Evolutionary conservation across 2,888 invertebrate species (phyloP).

Genomic region (Netelia virgata): DNA sequence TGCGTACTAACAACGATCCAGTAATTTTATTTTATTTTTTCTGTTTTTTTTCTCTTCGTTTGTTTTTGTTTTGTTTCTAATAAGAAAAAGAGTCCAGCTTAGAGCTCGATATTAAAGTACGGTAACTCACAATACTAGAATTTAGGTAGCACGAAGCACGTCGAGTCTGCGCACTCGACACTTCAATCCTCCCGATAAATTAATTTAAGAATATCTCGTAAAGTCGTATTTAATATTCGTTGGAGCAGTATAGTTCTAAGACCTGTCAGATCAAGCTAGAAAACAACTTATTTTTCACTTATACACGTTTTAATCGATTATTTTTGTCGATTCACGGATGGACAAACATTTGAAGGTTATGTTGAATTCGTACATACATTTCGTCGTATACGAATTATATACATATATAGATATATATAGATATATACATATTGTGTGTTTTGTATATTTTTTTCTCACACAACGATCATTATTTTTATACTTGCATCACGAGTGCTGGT

Average conservation of each 20-base stretch:
- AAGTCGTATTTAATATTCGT: background rate
- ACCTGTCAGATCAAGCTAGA: background rate
- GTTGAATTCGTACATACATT: no score
- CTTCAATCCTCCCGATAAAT: slow-evolving; percentile 35
- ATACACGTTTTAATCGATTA: no score
- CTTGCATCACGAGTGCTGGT: no score
- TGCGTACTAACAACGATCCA: background rate
- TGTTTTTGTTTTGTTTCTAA: background rate
- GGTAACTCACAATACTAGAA: slow-evolving; percentile 55
- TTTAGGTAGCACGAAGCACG: slow-evolving; percentile 42
- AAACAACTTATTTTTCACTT: no score
- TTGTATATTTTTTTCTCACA: no score
- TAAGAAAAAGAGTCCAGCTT: background rate
- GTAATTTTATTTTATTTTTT: background rate
- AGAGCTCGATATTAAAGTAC: slow-evolving; percentile 51
- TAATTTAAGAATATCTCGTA: background rate
- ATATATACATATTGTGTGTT: no score
- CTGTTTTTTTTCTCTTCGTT: background rate
- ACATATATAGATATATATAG: no score
- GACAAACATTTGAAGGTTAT: no score
- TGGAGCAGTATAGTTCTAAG: background rate
- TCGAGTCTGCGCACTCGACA: slow-evolving; percentile 40
- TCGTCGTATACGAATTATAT: no score
- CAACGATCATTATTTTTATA: no score
- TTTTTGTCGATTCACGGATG: no score